Evolutionary conservation across 2,797 vertebrate genomes (phyloP).

Genomic region (Phylloscopus collybita): DNA sequence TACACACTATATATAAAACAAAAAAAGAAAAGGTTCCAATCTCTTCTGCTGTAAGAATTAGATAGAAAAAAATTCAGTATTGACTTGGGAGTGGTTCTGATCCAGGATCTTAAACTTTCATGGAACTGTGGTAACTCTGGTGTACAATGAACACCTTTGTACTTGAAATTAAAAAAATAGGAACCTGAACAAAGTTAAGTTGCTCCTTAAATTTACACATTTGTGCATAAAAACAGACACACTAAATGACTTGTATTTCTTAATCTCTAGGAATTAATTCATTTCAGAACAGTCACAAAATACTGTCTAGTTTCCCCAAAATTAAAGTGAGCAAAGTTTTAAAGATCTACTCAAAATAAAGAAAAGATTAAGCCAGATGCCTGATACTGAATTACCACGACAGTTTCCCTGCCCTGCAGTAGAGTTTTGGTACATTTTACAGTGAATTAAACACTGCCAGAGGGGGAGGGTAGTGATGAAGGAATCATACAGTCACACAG

Average conservation of each 20-base stretch:
- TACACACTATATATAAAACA: not conserved
- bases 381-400: not conserved
- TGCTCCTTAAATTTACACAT: not conserved
- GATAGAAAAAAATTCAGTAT: not conserved
- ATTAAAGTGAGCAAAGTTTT: not conserved
- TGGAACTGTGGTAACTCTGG: not conserved
- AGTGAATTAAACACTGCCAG: not conserved
- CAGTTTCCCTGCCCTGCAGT: not conserved
- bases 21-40: not conserved
- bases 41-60: not conserved
- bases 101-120: not conserved
- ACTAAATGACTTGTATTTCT: not conserved
- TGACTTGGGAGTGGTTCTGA: not conserved
- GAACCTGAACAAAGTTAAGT: not conserved
- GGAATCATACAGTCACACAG: not conserved
- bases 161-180: not conserved
- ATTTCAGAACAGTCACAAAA: not conserved
- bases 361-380: not conserved
- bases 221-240: not conserved
- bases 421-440: not conserved
- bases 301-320: not conserved
- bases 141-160: not conserved
- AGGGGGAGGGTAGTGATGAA: not conserved
- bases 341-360: not conserved
- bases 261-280: not conserved